Evolutionary conservation across 2,113 vertebrate genomes (phyloP).

Genomic region (Rhea americana): DNA sequence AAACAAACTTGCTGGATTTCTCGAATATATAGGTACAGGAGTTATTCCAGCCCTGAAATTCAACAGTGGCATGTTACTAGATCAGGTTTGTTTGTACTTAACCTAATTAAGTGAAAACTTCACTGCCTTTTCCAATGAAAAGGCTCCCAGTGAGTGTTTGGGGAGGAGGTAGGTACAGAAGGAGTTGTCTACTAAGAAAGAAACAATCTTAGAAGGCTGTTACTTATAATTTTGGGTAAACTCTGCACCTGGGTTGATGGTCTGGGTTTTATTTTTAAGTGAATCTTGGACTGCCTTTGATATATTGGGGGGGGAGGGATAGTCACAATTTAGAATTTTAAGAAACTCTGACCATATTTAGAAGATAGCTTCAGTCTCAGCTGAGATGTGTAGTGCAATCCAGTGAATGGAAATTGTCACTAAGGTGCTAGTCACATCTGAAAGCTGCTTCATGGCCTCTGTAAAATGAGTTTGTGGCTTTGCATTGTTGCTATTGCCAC

Average conservation of each 20-base stretch:
- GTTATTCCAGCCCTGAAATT: neutral
- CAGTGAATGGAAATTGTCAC: neutral
- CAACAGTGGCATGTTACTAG: fast-evolving
- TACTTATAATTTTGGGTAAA: neutral
- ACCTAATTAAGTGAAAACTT: neutral
- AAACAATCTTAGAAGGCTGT: neutral
- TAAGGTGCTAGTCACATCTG: constrained; percentile 24
- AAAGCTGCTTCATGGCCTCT: neutral
- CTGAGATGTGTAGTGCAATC: neutral
- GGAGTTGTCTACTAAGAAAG: neutral
- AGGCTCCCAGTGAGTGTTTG: neutral
- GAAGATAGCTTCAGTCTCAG: neutral
- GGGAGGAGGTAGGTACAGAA: neutral
- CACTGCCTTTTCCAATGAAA: neutral
- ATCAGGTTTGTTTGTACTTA: neutral
- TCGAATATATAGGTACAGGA: fast-evolving
- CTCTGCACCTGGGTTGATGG: neutral
- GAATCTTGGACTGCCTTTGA: neutral
- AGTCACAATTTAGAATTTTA: neutral
- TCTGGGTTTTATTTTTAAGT: neutral
- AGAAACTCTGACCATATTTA: fast-evolving
- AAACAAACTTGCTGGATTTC: fast-evolving
- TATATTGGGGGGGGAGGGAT: neutral
- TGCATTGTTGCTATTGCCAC: neutral
- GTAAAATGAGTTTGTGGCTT: neutral